These are phyloP conservation scores for Phyllostomus hastatus DNA, from an alignment of 2,113 vertebrate species.

Conservation along the genomic window DNA sequence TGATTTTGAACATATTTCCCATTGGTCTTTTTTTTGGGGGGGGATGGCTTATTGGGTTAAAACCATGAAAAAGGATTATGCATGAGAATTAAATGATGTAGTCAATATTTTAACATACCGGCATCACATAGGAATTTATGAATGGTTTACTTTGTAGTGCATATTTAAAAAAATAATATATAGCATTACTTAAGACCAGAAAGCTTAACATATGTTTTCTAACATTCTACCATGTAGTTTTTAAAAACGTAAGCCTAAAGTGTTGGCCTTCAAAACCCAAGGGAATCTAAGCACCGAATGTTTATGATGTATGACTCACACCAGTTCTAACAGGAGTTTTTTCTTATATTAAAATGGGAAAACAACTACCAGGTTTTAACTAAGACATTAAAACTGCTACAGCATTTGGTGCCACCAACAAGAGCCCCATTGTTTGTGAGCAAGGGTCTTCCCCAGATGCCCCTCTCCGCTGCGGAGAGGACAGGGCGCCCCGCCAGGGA, in stretches of 20 bases:
- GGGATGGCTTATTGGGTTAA: background rate
- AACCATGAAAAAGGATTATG: conserved; percentile 39
- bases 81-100: conserved; percentile 47
- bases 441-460: rapidly evolving
- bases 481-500: background rate
- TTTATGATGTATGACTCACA: conserved; percentile 67
- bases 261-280: conserved; percentile 45
- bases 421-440: conserved; percentile 45
- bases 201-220: conserved; percentile 59
- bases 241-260: conserved; percentile 10
- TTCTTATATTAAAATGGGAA: conserved; percentile 48
- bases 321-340: conserved; percentile 49
- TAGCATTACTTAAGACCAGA: conserved; percentile 41
- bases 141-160: conserved; percentile 67
- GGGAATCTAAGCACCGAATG: conserved; percentile 35
- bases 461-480: background rate
- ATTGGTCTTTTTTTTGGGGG: background rate
- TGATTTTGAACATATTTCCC: conserved; percentile 1
- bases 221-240: conserved; percentile 43
- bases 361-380: conserved; percentile 56
- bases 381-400: conserved; percentile 52
- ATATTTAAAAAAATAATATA: conserved; percentile 29
- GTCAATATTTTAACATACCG: conserved; percentile 58
- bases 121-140: conserved; percentile 64
- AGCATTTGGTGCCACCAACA: conserved; percentile 35